Base-by-base conservation (phyloP, 2,888 invertebrate species). In the Scaptomyza caliginosa region DNA sequence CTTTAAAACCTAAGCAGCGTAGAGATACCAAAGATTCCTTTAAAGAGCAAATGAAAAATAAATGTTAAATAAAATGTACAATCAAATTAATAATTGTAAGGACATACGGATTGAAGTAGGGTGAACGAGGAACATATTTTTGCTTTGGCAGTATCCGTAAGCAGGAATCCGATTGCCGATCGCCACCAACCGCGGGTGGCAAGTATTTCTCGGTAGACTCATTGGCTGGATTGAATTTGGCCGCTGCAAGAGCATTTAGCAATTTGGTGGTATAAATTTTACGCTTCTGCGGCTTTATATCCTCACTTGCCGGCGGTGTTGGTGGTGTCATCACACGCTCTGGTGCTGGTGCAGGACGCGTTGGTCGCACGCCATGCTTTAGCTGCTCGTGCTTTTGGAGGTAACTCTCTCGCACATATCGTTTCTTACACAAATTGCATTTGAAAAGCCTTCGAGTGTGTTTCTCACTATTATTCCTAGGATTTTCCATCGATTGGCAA, bases 241-340 rank as follows among this genome's bases (percentile, higher is more conserved):
- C 71, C n/a, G 77, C 76, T 16, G 77, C 82, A 4, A 79, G 28
- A 3, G 71, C 63, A 32, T 79, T 78, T 0, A 60, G 48, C 2
- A 60, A 2, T 5, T 30, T 48, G 0, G 78, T 78, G 43, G 42
- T 69, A 60, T 51, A 73, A 1, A 67, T 16, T 2, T 2, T 11
- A 1, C 50, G 46, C 16, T 30, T 4, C 19, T 7, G 19, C 6
- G 8, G 10, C 16, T 49, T 3, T 13, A 23, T 2, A 16, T 48
- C 30, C 8, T 16, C 5, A 3, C 28, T 6, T 2, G n/a, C 1
- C 7, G 40, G n/a, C 7, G 32, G 4, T n/a, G 54, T 10, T 13
- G 32, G 2, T 5, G 24, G 5, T 13, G 38, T 16, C 1, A 38
- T 5, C n/a, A n/a, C n/a, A 16, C 8, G 17, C 1, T 28, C 2